Base-by-base conservation (phyloP, 2,888 invertebrate genomes). In the Epinotia brunnichana region DNA sequence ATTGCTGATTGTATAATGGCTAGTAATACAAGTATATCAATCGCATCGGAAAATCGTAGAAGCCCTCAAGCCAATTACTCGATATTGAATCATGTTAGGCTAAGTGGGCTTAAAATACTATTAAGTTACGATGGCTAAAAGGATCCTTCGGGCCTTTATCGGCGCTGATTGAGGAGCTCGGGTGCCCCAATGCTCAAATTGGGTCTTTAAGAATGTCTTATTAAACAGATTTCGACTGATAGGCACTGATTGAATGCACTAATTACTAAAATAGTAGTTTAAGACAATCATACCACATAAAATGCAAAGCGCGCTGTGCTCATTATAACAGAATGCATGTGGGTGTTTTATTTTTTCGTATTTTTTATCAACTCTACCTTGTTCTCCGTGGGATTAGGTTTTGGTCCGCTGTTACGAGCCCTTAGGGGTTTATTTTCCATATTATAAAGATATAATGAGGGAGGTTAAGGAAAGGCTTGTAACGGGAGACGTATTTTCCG, bases 91-190 rank as follows among this genome's bases (percentile, higher is more conserved):
- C 85, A 87, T 79, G 83, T 80, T 73, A 81, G 83, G 82, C 77
- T 85, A 87, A 88, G 83, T 86, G 81, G 82, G 83, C 85, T 85
- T 86, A 81, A 83, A 84, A 81, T 83, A 83, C 85, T 85, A 89
- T 88, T 85, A 82, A 83, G 81, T 89, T 87, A 88, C 81, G 77
- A 70, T 71, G 76, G 81, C 83, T 86, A 83, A 87, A 87, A 85
- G 88, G 86, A 83, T 83, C 82, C 72, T 69, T 21, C 51, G 78
- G 77, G 70, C 79, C 78, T 66, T 56, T 74, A 54, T 53, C 57
- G 61, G 17, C 54, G 66, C 68, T 68, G 62, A 72, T 72, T 68
- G 72, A 67, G 35, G 56, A 63, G 53, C 24, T 29, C 67, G 61
- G 41, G 44, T 66, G 41, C 57, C 24, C 60, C 41, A 63, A 19